These are phyloP conservation scores for Ceyx melanurus DNA, from an alignment of 2,113 vertebrate genomes.

Conservation along the genomic window DNA sequence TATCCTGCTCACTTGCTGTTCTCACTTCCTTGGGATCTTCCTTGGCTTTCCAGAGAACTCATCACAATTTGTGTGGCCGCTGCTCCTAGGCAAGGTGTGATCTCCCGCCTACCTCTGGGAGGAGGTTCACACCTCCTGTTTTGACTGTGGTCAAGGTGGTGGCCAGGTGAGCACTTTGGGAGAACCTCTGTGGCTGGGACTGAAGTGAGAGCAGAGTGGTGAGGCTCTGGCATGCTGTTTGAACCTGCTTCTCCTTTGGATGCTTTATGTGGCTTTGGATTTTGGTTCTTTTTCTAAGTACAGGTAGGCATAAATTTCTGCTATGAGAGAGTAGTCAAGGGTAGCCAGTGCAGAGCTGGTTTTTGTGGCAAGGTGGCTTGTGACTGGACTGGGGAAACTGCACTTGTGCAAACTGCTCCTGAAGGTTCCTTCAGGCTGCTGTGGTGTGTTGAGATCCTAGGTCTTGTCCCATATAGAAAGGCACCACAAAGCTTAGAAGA, in stretches of 20 bases:
- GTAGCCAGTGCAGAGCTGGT: neutral
- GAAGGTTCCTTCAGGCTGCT: neutral
- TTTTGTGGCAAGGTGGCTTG: neutral
- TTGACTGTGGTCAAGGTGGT: neutral
- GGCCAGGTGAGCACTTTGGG: neutral
- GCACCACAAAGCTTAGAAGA: neutral
- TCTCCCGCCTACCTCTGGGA: neutral
- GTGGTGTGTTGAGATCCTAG: neutral
- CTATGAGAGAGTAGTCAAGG: neutral
- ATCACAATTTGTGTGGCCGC: neutral
- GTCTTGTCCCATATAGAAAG: neutral
- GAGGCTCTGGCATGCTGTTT: neutral
- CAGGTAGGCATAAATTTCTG: neutral
- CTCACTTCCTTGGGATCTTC: neutral
- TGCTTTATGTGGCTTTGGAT: neutral
- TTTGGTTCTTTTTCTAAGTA: neutral
- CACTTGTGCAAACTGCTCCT: neutral
- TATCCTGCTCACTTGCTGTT: neutral
- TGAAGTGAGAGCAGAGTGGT: neutral
- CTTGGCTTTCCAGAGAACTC: neutral
- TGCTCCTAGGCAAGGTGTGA: neutral
- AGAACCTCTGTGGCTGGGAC: neutral
- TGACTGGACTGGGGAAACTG: neutral
- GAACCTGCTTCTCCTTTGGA: neutral
- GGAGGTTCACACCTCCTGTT: neutral